Base-by-base conservation (phyloP, 2,113 vertebrate genomes). In the Clarias macrocephalus region DNA sequence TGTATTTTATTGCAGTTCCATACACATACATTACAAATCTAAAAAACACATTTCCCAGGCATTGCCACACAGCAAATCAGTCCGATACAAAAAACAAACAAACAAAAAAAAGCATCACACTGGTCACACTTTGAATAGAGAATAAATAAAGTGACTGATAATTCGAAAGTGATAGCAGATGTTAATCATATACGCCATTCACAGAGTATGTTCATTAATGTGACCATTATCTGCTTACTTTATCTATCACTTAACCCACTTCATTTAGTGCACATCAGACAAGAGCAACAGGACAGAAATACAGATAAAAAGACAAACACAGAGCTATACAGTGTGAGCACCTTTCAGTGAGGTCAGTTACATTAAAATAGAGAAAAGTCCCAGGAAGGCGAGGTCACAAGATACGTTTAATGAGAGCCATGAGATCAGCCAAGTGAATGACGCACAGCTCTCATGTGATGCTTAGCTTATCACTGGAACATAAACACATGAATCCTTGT, bases 391-490 rank as follows among this genome's bases (percentile, higher is more conserved):
- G 42, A 79, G 48, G 89, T 90, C 87, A 90, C 87, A 87, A 81
- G 87, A 62, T 87, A 28, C 3, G 12, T 30, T 16, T 87, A 90
- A 90, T 54, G 48, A 86, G 83, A 80, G 76, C 59, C 90, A 88
- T 70, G 84, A 86, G 90, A 72, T 10, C 65, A 72, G 62, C 70
- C 86, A 87, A 88, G 62, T 68, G 79, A 86, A 89, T n/a, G 82
- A 70, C 79, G 59, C 79, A 56, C 33, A 82, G 84, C 28, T 68
- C 87, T 88, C 87, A 85, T 80, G 73, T 86, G 88, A 88, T 59
- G n/a, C 25, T 81, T 19, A 76, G 73, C 54, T 63, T 21, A 80
- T 19, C 33, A 15, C 85, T 80, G 13, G 10, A 62, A 21, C 60
- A 13, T 63, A 89, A 87, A 89, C 85, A 88, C 73, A 37, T 4